phyloP scores from a whole-genome alignment of 2,113 vertebrate species.

The Grammomys dolichurus region DNA sequence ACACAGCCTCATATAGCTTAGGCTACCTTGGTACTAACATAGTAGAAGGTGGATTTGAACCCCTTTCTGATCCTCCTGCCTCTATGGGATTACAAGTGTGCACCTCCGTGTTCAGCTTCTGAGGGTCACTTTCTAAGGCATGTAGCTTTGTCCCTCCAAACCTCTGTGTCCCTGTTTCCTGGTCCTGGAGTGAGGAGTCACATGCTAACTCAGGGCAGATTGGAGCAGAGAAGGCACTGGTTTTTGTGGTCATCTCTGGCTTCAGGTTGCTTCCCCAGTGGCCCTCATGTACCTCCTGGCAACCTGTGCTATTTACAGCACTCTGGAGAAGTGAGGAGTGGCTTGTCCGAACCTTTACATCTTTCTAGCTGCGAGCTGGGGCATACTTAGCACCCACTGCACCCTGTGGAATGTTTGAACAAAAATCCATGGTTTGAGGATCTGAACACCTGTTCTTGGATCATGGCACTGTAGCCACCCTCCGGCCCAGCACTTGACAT shows the following conservation, averaged over 20 bases:
- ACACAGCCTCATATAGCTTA: background rate
- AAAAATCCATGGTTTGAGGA: background rate
- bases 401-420: background rate
- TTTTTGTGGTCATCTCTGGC: background rate
- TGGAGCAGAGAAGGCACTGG: too few relatives aligned
- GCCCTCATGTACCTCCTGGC: background rate
- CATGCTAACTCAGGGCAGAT: fast-evolving
- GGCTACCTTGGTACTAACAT: background rate
- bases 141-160: background rate
- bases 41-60: background rate
- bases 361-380: background rate
- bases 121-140: background rate
- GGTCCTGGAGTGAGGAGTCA: fast-evolving
- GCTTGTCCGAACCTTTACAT: background rate
- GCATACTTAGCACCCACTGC: background rate
- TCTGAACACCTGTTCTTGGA: background rate
- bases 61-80: background rate
- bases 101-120: background rate
- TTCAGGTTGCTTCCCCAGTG: background rate
- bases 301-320: background rate
- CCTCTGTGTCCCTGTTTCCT: background rate
- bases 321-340: background rate
- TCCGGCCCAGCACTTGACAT: background rate
- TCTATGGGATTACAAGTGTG: background rate
- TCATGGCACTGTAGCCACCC: background rate